Evolutionary conservation across 2,797 vertebrate genomes (phyloP), one percentile per base, ranked within the genome.

Genomic region (Alexandromys oeconomus): DNA sequence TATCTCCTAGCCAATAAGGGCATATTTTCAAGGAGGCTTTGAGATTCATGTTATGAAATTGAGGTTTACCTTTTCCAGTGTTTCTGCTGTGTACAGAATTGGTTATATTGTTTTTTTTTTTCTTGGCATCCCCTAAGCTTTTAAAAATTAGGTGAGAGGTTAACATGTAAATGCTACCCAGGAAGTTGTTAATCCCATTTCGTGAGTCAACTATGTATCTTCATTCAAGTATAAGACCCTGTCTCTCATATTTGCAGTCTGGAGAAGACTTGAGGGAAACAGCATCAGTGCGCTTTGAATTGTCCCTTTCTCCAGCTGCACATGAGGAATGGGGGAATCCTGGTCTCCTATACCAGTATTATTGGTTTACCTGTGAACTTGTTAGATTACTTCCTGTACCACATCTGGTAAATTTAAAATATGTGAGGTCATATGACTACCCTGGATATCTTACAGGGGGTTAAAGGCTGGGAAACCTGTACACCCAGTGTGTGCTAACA

Each of bases 21-120:
- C 8, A 91, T 1, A 63, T 34, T 92, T 25, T n/a, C 12, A 59
- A 84, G 14, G 25, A 12, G 25, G n/a, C 48, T 79, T 91, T 88
- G 43, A 94, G n/a, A 89, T 77, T 91, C 65, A 65, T 71, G 10
- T 37, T 65, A 7, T 46, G 51, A 78, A 96, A 91, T 0, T 73
- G 43, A 78, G 54, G 2, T 78, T 5, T 94, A 12, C 6, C 37
- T 29, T 86, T 73, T 67, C 15, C 1, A 9, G 10, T 40, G 10
- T 46, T 78, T 91, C 46, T 31, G 40, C 17, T 43, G 3, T 61
- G n/a, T 61, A 93, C 11, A 25, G 31, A 10, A 67, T 29, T 11
- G 1, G 7, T 67, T 19, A n/a, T 27, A 79, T 46, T 86, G 57
- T 29, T 78, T 92, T 67, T 40, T 40, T 40, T 71, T 87, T 63